Evolutionary conservation across 2,888 invertebrate species (phyloP).

Genomic region (Doris montereyensis): DNA sequence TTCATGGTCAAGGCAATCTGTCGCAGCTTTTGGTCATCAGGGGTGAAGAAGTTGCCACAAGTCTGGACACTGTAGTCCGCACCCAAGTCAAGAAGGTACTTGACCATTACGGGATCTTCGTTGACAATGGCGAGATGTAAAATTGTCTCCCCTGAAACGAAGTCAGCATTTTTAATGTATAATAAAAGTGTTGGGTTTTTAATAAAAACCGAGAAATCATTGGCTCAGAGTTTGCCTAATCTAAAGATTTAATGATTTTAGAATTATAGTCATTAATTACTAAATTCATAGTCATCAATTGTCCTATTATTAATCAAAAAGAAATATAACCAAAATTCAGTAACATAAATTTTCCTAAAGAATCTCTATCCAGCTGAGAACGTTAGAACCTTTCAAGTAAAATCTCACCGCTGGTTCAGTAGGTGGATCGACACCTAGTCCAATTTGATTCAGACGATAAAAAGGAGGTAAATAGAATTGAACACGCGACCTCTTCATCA

Average conservation of each 20-base stretch:
- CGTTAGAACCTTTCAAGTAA: no score
- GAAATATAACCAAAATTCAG: no score
- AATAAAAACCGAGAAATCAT: neutral
- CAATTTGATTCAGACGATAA: no score
- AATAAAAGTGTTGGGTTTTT: neutral
- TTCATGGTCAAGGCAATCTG: slow-evolving; percentile 91
- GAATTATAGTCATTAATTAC: neutral
- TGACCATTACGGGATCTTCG: slow-evolving; percentile 98
- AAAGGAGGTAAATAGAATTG: no score
- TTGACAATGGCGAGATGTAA: slow-evolving; percentile 98
- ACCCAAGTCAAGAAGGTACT: slow-evolving; percentile 91
- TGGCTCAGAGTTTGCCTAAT: neutral
- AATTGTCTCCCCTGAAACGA: slow-evolving; percentile 84
- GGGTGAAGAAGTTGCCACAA: slow-evolving; percentile 93
- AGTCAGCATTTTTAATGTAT: no score
- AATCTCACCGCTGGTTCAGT: no score
- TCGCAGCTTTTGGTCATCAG: slow-evolving; percentile 96
- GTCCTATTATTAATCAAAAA: no score
- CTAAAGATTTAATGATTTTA: neutral
- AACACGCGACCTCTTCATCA: no score
- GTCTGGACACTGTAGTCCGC: slow-evolving; percentile 95
- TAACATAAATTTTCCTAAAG: no score
- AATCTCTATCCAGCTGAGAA: no score
- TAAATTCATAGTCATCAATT: neutral
- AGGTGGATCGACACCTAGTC: no score